A percentile compares a stretch with the other conserved stretches of the same genome.
phyloP scores from a whole-genome alignment of 1,140 invertebrate genomes.

The Scaptodrosophila lebanonensis region DNA sequence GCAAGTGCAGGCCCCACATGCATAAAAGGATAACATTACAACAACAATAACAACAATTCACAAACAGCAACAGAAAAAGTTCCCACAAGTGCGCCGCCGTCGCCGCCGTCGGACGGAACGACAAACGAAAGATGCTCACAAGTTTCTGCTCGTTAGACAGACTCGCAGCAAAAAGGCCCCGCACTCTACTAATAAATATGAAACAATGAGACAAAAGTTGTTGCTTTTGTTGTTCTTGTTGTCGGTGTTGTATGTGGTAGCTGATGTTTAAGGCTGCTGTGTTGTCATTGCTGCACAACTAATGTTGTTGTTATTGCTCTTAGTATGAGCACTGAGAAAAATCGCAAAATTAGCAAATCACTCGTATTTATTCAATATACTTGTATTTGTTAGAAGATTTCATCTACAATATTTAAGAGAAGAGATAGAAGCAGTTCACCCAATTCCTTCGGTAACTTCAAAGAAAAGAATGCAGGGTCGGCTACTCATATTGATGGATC shows the following conservation, averaged over 20 bases:
- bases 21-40: slow-evolving; percentile 39
- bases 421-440: too few relatives aligned
- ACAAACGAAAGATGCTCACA: slow-evolving; percentile 66
- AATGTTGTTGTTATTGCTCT: slow-evolving; percentile 37
- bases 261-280: too few relatives aligned
- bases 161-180: slow-evolving; percentile 31
- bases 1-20: neutral
- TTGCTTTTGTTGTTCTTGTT: slow-evolving; percentile 38
- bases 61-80: slow-evolving; percentile 28
- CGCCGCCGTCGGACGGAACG: slow-evolving; percentile 18
- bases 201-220: slow-evolving; percentile 71
- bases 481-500: too few relatives aligned
- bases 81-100: slow-evolving; percentile 40
- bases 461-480: too few relatives aligned
- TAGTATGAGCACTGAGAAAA: too few relatives aligned
- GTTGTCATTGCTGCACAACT: slow-evolving; percentile 8
- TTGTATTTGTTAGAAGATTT: too few relatives aligned
- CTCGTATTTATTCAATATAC: too few relatives aligned
- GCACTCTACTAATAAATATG: slow-evolving; percentile 68
- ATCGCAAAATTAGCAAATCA: too few relatives aligned
- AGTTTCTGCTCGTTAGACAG: slow-evolving; percentile 51
- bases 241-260: neutral
- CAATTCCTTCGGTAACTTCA: too few relatives aligned
- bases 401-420: too few relatives aligned
- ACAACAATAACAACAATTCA: slow-evolving; percentile 24